phyloP scores from a whole-genome alignment of 2,888 invertebrate genomes.

The Schrankia costaestrigalis region DNA sequence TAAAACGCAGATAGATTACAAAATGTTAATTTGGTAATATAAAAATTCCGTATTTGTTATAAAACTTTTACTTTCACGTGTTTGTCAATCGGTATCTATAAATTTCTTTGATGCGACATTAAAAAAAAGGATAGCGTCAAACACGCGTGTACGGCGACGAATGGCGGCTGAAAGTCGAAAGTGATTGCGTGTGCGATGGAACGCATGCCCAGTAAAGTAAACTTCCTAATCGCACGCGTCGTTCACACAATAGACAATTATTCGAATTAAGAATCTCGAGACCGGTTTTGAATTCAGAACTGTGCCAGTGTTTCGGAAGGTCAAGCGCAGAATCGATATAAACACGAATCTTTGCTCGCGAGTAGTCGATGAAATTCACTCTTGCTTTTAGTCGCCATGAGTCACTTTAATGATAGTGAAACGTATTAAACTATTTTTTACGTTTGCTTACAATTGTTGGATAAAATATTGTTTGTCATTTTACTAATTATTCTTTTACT shows the following conservation, averaged over 20 bases:
- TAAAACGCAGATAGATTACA: too few species aligned
- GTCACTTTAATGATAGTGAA: slow-evolving; percentile 17
- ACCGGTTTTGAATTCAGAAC: slow-evolving; percentile 41
- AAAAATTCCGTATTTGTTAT: slow-evolving; percentile 16
- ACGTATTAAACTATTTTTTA: slow-evolving; percentile 14
- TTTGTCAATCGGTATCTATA: slow-evolving; percentile 34
- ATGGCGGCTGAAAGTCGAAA: slow-evolving; percentile 66
- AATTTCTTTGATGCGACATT: slow-evolving; percentile 31
- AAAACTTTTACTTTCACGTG: slow-evolving; percentile 37
- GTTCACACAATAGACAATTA: slow-evolving; percentile 47
- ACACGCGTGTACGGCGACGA: slow-evolving; percentile 16
- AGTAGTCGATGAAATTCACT: slow-evolving; percentile 30
- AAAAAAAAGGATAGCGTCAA: slow-evolving; percentile 31
- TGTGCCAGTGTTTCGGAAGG: slow-evolving; percentile 53
- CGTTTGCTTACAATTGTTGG: slow-evolving; percentile 9
- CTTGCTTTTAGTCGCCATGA: slow-evolving; percentile 26
- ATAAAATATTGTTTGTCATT: too few species aligned
- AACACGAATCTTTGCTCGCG: slow-evolving; percentile 23
- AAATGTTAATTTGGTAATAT: slow-evolving; percentile 10
- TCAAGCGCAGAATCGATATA: slow-evolving; percentile 33
- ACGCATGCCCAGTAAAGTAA: slow-evolving; percentile 68
- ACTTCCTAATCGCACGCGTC: slow-evolving; percentile 64
- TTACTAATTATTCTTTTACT: too few species aligned
- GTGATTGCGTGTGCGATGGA: slow-evolving; percentile 66
- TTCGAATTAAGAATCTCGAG: slow-evolving; percentile 40